Conservation (phyloP, 1,140 invertebrate species). For the Magallana ariakensis region DNA sequence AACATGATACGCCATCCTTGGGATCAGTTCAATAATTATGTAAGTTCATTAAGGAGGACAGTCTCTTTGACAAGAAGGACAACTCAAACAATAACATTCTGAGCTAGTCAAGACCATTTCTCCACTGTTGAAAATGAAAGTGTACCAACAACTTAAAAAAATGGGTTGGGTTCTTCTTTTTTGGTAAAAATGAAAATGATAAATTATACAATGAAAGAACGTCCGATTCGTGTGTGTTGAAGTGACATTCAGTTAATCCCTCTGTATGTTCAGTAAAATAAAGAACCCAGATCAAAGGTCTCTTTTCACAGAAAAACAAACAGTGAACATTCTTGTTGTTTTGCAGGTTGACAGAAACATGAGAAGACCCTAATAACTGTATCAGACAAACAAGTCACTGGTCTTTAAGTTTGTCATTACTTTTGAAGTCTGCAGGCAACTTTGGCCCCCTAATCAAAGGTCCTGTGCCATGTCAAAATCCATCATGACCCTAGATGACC, state of each 20-base stretch:
- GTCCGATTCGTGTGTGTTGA: not conserved
- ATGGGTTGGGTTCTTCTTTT: too few species aligned
- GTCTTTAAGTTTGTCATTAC: constrained; percentile 34
- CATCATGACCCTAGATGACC: constrained; percentile 13
- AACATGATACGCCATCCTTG: too few species aligned
- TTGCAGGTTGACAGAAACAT: constrained; percentile 23
- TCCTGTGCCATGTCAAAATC: not conserved
- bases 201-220: too few species aligned
- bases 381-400: constrained; percentile 20
- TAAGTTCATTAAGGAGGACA: too few species aligned
- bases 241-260: constrained; percentile 8
- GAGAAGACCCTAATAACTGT: constrained; percentile 34
- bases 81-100: too few species aligned
- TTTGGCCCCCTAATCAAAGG: constrained; percentile 5
- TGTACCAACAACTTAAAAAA: too few species aligned
- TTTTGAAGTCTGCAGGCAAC: constrained; percentile 33
- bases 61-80: too few species aligned
- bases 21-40: too few species aligned
- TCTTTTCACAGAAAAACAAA: constrained; percentile 20
- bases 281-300: not conserved
- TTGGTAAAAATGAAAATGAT: too few species aligned
- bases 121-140: too few species aligned
- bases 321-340: constrained; percentile 9
- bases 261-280: not conserved
- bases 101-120: too few species aligned